Evolutionary conservation across 2,113 vertebrate genomes (phyloP).

Genomic region (Psilopsiagon aurifrons): DNA sequence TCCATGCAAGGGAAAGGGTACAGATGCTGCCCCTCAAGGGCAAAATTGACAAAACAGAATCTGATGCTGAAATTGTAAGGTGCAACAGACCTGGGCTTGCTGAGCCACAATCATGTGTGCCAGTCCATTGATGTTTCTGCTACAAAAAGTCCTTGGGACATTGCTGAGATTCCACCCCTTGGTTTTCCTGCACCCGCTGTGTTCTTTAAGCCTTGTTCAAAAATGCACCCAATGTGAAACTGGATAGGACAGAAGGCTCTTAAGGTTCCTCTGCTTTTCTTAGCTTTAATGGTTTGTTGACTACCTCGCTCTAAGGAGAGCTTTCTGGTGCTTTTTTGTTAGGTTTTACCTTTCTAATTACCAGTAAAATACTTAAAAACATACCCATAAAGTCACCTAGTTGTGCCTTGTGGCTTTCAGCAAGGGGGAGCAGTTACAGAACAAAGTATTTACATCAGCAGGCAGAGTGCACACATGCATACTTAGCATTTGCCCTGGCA

Average conservation of each 20-base stretch:
- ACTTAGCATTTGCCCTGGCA: neutral
- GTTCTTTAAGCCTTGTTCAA: neutral
- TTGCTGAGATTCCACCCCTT: neutral
- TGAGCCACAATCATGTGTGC: neutral
- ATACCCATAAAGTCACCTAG: accelerated
- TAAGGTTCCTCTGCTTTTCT: neutral
- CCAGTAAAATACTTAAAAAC: neutral
- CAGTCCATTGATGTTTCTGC: neutral
- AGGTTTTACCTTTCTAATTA: neutral
- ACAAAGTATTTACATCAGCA: neutral
- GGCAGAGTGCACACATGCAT: neutral
- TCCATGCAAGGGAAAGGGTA: neutral
- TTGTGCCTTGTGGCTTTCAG: neutral
- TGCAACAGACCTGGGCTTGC: neutral
- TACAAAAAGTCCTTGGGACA: neutral
- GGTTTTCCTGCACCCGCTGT: neutral
- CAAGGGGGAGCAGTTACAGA: neutral
- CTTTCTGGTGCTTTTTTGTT: neutral
- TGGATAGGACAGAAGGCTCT: neutral
- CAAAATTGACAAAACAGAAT: neutral
- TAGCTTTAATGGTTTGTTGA: neutral
- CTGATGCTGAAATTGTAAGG: neutral
- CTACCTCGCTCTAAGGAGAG: neutral
- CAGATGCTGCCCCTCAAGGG: neutral
- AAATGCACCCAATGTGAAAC: neutral